phyloP scores from a whole-genome alignment of 2,113 vertebrate genomes.

The Sylvietta virens region DNA sequence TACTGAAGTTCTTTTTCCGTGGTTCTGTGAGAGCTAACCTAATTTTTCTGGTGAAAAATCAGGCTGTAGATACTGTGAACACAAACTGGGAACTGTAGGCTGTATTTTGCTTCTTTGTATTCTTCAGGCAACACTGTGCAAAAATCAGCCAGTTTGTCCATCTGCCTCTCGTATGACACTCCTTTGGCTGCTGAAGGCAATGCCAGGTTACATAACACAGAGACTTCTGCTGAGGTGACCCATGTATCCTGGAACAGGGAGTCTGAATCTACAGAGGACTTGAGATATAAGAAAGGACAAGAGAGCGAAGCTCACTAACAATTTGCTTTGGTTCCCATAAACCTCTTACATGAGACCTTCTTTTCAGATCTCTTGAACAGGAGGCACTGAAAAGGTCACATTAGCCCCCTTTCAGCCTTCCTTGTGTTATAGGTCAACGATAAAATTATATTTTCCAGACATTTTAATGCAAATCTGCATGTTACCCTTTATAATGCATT shows the following conservation, averaged over 20 bases:
- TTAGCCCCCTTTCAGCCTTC: not conserved
- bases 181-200: not conserved
- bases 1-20: not conserved
- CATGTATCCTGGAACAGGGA: not conserved
- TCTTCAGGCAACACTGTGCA: not conserved
- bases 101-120: not conserved
- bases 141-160: not conserved
- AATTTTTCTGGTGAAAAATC: not conserved
- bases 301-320: not conserved
- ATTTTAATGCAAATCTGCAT: not conserved
- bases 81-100: not conserved
- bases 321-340: not conserved
- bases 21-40: not conserved
- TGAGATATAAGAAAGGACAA: not conserved
- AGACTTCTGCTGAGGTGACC: not conserved
- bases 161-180: not conserved
- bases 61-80: not conserved
- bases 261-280: not conserved
- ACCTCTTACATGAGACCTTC: not conserved
- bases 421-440: not conserved
- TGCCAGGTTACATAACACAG: fast-evolving
- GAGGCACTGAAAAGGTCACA: not conserved
- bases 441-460: not conserved
- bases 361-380: not conserved
- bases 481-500: not conserved